Percentiles rank a stretch among this genome's conserved stretches.
Conservation (phyloP, 1,140 invertebrate genomes). For the Cecropterus lyciades region DNA sequence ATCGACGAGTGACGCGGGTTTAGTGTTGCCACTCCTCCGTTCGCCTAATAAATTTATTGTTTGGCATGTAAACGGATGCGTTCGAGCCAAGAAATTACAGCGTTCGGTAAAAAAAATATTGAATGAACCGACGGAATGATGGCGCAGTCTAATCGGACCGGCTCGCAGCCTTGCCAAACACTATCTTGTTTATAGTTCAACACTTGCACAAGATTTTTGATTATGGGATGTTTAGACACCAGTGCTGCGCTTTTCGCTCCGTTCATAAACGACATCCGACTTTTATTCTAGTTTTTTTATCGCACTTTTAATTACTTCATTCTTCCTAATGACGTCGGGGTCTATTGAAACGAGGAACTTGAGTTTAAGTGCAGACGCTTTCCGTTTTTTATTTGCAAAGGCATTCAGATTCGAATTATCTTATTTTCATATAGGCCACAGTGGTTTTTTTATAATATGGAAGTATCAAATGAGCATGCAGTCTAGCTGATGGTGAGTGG, state of each 20-base stretch:
- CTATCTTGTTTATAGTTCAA: slow-evolving; percentile 73
- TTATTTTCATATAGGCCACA: slow-evolving; percentile 54
- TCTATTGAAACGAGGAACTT: slow-evolving; percentile 66
- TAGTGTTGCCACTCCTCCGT: slow-evolving; percentile 78
- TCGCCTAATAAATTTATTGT: slow-evolving; percentile 83
- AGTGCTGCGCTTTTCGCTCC: slow-evolving; percentile 21
- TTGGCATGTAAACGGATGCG: slow-evolving; percentile 84
- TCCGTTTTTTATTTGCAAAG: slow-evolving; percentile 56
- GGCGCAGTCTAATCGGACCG: slow-evolving; percentile 71
- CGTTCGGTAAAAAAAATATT: slow-evolving; percentile 83
- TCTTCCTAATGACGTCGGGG: slow-evolving; percentile 70
- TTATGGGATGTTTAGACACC: slow-evolving; percentile 64
- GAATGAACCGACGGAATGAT: slow-evolving; percentile 79
- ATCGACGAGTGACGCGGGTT: slow-evolving; percentile 65
- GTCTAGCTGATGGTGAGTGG: no score
- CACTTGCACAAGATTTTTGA: slow-evolving; percentile 66
- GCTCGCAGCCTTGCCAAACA: slow-evolving; percentile 71
- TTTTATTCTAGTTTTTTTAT: slow-evolving; percentile 59
- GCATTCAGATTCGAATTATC: slow-evolving; percentile 56
- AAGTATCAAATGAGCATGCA: no score
- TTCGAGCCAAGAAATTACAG: slow-evolving; percentile 84
- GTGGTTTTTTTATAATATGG: no score
- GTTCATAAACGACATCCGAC: slow-evolving; percentile 33
- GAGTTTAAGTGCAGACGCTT: slow-evolving; percentile 64
- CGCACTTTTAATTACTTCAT: slow-evolving; percentile 77